Conservation (phyloP, 1,140 invertebrate genomes). For the Samia ricini region DNA sequence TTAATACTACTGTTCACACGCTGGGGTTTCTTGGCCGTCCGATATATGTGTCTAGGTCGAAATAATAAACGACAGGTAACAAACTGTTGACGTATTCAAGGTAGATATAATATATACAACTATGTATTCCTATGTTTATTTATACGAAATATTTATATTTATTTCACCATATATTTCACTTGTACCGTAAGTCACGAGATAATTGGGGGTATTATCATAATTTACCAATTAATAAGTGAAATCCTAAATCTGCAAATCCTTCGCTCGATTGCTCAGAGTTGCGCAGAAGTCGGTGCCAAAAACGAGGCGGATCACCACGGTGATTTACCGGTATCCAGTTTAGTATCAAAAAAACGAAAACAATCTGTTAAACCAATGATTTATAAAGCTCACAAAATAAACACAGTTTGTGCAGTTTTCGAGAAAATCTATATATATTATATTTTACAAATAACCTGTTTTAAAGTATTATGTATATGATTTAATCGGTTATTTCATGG, state of each 20-base stretch:
- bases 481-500: no score
- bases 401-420: conserved; percentile 3
- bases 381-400: conserved; percentile 4
- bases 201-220: not conserved
- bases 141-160: no score
- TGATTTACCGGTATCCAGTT: conserved; percentile 1
- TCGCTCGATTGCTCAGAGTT: not conserved
- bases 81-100: not conserved
- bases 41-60: not conserved
- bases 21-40: not conserved
- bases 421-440: not conserved
- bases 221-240: not conserved
- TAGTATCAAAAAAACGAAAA: conserved; percentile 1
- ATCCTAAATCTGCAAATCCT: not conserved
- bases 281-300: not conserved
- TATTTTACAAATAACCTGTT: not conserved
- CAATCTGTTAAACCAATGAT: not conserved
- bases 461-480: not conserved
- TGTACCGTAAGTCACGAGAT: no score
- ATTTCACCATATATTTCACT: no score
- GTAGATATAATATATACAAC: no score
- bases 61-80: not conserved
- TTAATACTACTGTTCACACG: not conserved
- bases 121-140: no score
- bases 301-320: not conserved